Conservation (phyloP, 2,797 vertebrate species). For the Channallabes apus region DNA sequence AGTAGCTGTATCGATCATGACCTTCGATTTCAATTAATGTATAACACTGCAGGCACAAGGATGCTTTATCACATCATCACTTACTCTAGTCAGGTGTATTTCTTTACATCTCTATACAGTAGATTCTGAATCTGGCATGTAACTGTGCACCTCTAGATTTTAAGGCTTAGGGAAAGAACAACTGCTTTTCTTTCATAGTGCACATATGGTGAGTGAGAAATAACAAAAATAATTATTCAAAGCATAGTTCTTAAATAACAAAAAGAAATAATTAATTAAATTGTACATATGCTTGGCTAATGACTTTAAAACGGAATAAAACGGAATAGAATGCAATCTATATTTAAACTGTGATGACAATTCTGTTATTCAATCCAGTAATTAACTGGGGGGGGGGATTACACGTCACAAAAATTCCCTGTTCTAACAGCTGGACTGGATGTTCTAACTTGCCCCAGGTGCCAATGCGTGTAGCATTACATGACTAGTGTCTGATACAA, state of each 20-base stretch:
- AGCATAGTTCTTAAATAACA: too few species aligned
- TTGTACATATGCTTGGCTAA: background rate
- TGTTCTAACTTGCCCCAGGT: too few species aligned
- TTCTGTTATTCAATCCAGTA: background rate
- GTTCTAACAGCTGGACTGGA: too few species aligned
- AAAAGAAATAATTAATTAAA: background rate
- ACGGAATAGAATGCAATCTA: background rate
- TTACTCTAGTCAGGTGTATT: background rate
- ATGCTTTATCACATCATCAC: constrained; percentile 1
- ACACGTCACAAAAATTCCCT: too few species aligned
- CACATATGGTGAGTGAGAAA: constrained; percentile 4
- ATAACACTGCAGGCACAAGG: background rate
- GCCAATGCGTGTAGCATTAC: background rate
- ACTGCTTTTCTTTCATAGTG: background rate
- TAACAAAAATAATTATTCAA: too few species aligned
- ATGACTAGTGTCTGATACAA: background rate
- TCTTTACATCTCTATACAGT: background rate
- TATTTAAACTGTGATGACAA: background rate
- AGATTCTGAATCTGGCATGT: background rate
- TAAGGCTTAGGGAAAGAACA: background rate
- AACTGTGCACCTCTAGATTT: constrained; percentile 1
- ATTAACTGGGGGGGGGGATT: too few species aligned
- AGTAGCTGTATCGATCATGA: background rate
- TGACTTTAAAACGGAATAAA: background rate
- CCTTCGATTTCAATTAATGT: background rate